Base-by-base conservation (phyloP, 2,888 invertebrate genomes). In the Blastobasis adustella region DNA sequence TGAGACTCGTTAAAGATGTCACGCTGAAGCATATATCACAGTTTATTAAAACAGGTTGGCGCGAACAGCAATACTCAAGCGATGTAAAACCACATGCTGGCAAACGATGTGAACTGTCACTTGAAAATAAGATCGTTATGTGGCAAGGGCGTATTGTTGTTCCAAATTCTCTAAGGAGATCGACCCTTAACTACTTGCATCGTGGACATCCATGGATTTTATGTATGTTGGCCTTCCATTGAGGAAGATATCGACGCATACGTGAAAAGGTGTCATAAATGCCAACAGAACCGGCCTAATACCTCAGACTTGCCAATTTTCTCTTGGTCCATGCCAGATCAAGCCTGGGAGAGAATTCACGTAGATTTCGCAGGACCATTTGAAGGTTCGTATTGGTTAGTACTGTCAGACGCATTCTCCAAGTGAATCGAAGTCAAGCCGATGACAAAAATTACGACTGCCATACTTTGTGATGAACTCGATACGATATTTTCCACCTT, bases 171-270 rank as follows among this genome's bases (percentile, higher is more conserved):
- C 36, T 46, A 38, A 37, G 39, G 41, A 36, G 10, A 6, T 37
- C 44, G 4, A 43, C 45, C 1, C 6, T 52, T 1, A 46, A 10
- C 3, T 49, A 52, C 38, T 46, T 52, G 8, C 52, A 49, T 41
- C 38, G 41, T 8, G 46, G 45, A 9, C 47, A 52, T 10, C 46
- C 39, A 0, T 46, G 49, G 23, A 2, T 23, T 23, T 23, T 23
- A 23, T 23, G 23, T 53, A 9, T 49, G 52, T 49, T 52, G 52
- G 52, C 49, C 46, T 23, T 46, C 46, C 6, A 49, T 52, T 36
- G 52, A 52, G n/a, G 43, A 47, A 43, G 44, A 51, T n/a, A 44
- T 47, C 2, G 51, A 51, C 5, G 36, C 45, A 1, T 38, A 10
- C 23, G n/a, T 51, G 5, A 42, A 43, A 10, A 42, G 44, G 39